Percentiles rank a stretch among this genome's conserved stretches.
Evolutionary conservation across 2,888 invertebrate species (phyloP).

Genomic region (Lasioglossum lativentre): DNA sequence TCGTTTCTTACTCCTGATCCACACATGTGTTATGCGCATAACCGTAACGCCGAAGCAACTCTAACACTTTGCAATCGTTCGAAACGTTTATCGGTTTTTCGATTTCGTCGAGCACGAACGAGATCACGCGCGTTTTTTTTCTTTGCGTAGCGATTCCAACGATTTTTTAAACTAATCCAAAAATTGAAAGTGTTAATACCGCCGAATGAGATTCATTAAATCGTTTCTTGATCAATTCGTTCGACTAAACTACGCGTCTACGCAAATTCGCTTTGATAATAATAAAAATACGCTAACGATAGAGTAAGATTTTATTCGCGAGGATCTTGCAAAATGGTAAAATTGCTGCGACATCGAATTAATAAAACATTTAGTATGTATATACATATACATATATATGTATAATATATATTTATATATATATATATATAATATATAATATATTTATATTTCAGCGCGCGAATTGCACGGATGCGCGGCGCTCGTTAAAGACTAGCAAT

Average conservation of each 20-base stretch:
- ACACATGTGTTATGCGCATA: constrained; percentile 32
- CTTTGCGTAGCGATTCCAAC: not conserved
- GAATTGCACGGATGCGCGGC: constrained; percentile 61
- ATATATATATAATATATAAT: not conserved
- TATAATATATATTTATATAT: not conserved
- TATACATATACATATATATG: not conserved
- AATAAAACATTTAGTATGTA: constrained; percentile 46
- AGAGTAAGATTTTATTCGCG: not conserved
- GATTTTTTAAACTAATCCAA: not conserved
- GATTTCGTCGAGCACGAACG: not conserved
- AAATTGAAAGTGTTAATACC: not conserved
- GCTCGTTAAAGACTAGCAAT: constrained; percentile 79
- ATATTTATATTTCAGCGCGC: constrained; percentile 36
- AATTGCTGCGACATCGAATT: constrained; percentile 24
- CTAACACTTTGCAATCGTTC: constrained; percentile 13
- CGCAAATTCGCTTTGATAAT: no score
- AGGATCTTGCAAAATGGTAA: constrained; percentile 18
- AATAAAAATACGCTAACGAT: not conserved
- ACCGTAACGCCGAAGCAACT: constrained; percentile 32
- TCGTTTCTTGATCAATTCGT: not conserved
- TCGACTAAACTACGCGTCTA: not conserved
- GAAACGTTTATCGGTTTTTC: no score
- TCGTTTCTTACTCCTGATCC: constrained; percentile 8
- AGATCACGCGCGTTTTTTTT: not conserved
- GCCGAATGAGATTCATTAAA: constrained; percentile 32